Base-by-base conservation (phyloP, 2,113 vertebrate genomes). In the Holacanthus passer region DNA sequence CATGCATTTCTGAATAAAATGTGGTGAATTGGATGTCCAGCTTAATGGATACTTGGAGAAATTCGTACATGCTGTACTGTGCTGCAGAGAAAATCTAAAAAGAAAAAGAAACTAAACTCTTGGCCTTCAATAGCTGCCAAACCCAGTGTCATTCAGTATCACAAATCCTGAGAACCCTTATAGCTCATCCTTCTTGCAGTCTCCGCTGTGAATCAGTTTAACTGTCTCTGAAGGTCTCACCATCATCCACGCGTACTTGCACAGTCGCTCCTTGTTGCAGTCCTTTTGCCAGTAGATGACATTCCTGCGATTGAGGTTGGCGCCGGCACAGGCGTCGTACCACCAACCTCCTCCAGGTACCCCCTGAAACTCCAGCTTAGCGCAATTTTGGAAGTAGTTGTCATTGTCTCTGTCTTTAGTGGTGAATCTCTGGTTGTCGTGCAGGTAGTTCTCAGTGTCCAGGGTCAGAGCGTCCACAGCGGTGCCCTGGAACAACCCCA, bases 181-280 rank as follows among this genome's bases (percentile, higher is more conserved):
- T 45, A 97, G 87, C 71, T 97, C 96, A 70, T 96, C 95, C 78
- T 92, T 96, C 70, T 79, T 92, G 81, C 94, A 95, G 0, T 89
- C 59, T 47, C 88, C 89, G 31, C 88, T 77, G 55, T 79, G 87
- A 55, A 91, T 2, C 29, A 92, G 53, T 80, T 93, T 90, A 1
- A 85, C 48, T 3, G 62, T 86, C 11, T 95, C 90, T 7, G 89
- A 87, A 4, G 96, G 95, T 84, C 91, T 96, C 79, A 96, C 81
- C 95, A 97, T 96, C 96, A 97, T 96, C 95, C 95, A 96, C 6
- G 96, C 94, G 35, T 96, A 96, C 63, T 97, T 97, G 87, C 96
- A 96, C 5, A 92, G 37, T 2, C 53, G 85, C 64, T 95, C 94
- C 84, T 95, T 96, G 88, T 92, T 95, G 89, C 96, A 96, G 90